Evolutionary conservation across 2,797 vertebrate genomes (phyloP).

Genomic region (Halcyon chelicuti): DNA sequence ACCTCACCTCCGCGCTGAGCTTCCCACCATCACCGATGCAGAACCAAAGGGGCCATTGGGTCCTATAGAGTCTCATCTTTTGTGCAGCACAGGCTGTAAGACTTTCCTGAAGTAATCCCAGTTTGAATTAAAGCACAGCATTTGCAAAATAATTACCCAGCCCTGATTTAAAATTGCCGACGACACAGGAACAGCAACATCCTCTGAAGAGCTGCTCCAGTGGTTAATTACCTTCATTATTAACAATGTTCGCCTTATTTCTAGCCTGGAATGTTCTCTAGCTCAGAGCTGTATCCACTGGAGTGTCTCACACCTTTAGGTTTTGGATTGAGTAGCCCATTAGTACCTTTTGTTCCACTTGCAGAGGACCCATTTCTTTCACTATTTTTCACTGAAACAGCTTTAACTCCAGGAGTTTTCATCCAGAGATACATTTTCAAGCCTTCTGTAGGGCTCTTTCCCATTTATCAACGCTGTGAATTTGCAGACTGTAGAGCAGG

Average conservation of each 20-base stretch:
- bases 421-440: neutral
- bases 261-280: neutral
- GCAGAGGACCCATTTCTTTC: neutral
- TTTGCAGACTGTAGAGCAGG: neutral
- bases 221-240: conserved; percentile 20
- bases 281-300: neutral
- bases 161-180: neutral
- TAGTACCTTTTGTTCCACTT: neutral
- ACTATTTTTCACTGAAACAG: neutral
- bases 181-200: neutral
- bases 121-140: neutral
- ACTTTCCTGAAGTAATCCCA: neutral
- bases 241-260: neutral
- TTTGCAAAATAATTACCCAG: neutral
- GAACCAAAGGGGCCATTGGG: neutral
- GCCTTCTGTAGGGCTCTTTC: neutral
- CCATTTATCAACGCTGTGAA: neutral
- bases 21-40: neutral
- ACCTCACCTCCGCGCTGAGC: neutral
- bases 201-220: neutral
- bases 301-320: neutral
- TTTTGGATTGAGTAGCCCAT: neutral
- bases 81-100: neutral
- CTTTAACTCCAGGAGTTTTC: neutral
- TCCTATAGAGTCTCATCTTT: fast-evolving